Conservation (phyloP, 2,888 invertebrate genomes). For the Protula sp. region DNA sequence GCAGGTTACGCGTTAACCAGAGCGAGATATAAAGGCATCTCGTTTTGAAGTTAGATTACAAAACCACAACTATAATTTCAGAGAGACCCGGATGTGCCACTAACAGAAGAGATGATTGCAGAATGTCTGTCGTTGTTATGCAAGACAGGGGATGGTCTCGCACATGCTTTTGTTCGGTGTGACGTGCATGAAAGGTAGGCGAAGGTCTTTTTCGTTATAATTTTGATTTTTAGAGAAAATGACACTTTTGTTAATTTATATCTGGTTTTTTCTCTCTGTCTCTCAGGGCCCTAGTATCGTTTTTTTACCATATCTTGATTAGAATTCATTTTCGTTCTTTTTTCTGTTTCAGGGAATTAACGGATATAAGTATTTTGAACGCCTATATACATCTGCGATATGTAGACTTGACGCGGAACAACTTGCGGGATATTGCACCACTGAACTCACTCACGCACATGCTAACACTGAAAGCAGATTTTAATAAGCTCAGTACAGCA, state of each 20-base stretch:
- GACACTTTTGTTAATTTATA: no score
- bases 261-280: no score
- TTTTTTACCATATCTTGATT: no score
- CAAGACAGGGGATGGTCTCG: constrained; percentile 52
- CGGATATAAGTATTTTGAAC: constrained; percentile 45
- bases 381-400: constrained; percentile 52
- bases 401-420: constrained; percentile 50
- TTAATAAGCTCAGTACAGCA: neutral
- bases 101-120: constrained; percentile 35
- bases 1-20: no score
- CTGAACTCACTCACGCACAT: constrained; percentile 48
- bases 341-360: constrained; percentile 41
- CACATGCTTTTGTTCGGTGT: constrained; percentile 50
- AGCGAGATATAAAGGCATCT: no score
- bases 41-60: no score
- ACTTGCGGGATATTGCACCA: constrained; percentile 45
- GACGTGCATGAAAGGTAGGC: constrained; percentile 47
- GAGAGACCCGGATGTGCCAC: constrained; percentile 35
- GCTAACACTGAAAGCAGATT: constrained; percentile 41
- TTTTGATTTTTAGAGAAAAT: no score
- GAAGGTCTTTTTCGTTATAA: neutral
- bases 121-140: constrained; percentile 47
- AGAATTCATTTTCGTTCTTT: no score
- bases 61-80: constrained; percentile 2
- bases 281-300: no score